phyloP scores from a whole-genome alignment of 2,113 vertebrate genomes.

The Promerops cafer region DNA sequence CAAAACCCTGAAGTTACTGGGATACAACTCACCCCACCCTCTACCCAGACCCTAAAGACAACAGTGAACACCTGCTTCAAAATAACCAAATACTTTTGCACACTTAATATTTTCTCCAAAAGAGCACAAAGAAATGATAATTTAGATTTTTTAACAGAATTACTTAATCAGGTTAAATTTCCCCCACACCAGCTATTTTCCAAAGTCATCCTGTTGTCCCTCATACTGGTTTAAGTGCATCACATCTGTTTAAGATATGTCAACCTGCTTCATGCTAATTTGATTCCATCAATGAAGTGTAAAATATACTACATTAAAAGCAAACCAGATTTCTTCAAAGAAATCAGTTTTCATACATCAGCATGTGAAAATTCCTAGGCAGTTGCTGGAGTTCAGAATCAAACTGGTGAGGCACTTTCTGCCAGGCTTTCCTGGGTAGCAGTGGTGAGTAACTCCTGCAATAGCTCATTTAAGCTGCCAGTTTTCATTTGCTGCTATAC shows the following conservation, averaged over 20 bases:
- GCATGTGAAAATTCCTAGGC: not conserved
- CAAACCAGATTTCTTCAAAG: not conserved
- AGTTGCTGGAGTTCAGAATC: not conserved
- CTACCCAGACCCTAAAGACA: not conserved
- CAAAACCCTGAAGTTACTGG: not conserved
- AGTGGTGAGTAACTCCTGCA: not conserved
- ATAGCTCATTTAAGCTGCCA: not conserved
- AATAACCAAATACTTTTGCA: not conserved
- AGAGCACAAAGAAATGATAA: not conserved
- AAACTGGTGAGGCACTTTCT: not conserved
- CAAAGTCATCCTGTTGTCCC: not conserved
- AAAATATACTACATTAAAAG: not conserved
- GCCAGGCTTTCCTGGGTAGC: not conserved
- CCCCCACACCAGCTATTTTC: not conserved
- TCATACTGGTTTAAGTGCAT: accelerated
- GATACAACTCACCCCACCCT: not conserved
- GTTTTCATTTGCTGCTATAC: not conserved
- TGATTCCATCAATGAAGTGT: not conserved
- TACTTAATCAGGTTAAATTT: not conserved
- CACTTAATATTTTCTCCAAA: not conserved
- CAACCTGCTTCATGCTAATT: not conserved
- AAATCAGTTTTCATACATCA: not conserved
- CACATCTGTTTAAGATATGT: not conserved
- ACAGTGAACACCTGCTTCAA: not conserved
- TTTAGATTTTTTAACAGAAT: not conserved